Evolutionary conservation across 2,888 invertebrate species (phyloP), one percentile per base, ranked within the genome.

Genomic region (Myathropa florea): DNA sequence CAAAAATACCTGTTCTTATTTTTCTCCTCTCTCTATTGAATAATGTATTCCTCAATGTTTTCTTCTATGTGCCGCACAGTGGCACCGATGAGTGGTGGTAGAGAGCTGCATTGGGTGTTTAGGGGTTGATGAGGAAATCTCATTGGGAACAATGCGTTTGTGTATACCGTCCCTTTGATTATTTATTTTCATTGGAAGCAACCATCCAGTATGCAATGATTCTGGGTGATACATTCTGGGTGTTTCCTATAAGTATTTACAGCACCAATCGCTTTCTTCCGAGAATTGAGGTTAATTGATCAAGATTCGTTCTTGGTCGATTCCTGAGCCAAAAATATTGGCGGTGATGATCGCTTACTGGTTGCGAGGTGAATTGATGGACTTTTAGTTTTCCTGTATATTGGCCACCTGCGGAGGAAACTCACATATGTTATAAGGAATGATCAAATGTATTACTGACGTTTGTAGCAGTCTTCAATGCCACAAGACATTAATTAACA

Each of bases 1-100:
- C n/a, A 30, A 82, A 70, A 85, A 85, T 82, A 85, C 85, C 85
- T 82, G 85, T 85, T 85, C 80, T 81, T 73, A 53, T 81, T 65
- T 23, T 36, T 81, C 63, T 72, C 53, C 67, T 72, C 63, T 78
- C 53, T 79, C 28, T 55, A 65, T 85, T 76, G 68, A 77, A 72
- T 72, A 76, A 81, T 77, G 63, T 76, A 76, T 85, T 81, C 63
- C 59, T 68, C 30, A 85, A 64, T 76, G 84, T 80, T 76, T 80
- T 84, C 71, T 73, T 77, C 53, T 73, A 64, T 68, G 57, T 57
- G 39, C 33, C 9, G 33, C 21, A 55, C 82, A 82, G 72, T 85
- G 77, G 33, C 12, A 64, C 28, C 81, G n/a, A 55, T 33, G 36
- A 73, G 81, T 61, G 80, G 78, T 28, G 26, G 12, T 6, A 12